Evolutionary conservation across 1,140 invertebrate genomes (phyloP), one percentile per base, ranked within the genome.

Genomic region (Pantala flavescens): DNA sequence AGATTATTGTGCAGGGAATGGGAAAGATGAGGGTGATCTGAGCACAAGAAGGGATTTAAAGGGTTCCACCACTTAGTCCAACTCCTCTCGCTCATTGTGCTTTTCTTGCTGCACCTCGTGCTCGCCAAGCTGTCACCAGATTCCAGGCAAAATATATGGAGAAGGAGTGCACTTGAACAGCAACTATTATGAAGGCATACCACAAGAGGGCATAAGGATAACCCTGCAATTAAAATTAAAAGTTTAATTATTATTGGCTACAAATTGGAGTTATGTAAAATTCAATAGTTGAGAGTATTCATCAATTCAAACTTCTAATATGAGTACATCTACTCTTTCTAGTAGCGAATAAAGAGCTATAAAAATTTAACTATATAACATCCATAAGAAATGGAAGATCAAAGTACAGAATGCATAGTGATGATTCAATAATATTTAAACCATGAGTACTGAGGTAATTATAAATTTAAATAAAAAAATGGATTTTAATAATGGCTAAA

Each of bases 131-230:
- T 75, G 87, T 87, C 63, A 96, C 84, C 63, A 98, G 86, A 81
- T 94, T 94, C 83, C 88, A 90, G 0, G 93, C 90, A 84, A 98
- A 98, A 81, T 92, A 93, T 14, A 98, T 82, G 71, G 95, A 93
- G 82, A 98, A 96, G 36, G 87, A 85, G 82, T 98, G 97, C 71
- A 98, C 89, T 86, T 98, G 96, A 28, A 93, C 86, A 21, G 93
- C 94, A 1, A 95, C 81, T 23, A 95, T 82, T 72, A 98, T 90
- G 84, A 98, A 98, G 71, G 90, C 91, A 82, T 96, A 97, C 96
- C 96, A 98, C 74, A 98, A 85, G 23, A 98, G 83, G 36, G 93
- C 94, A 81, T 97, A 94, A 0, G 96, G 96, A 79, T 94, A 91
- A 42, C 90, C 92, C 92, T 96, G 83, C 74, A 88, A 88, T 74